phyloP scores from a whole-genome alignment of 2,888 invertebrate species.

The Scaptomyza caliginosa region DNA sequence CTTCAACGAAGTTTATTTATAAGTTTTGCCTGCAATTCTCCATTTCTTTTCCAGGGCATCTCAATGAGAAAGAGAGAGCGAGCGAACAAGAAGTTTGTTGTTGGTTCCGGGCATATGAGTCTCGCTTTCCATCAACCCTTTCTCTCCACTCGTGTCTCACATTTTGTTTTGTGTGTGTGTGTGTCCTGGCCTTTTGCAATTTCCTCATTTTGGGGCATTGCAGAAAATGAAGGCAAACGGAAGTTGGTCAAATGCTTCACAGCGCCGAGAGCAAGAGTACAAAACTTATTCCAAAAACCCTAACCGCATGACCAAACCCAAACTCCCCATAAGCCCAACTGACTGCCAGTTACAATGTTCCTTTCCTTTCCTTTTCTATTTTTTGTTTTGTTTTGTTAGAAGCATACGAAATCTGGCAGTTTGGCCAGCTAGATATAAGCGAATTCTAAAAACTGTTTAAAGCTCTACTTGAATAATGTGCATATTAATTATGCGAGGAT shows the following conservation, averaged over 20 bases:
- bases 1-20: conserved; percentile 17
- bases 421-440: too few species aligned
- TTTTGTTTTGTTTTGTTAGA: background rate
- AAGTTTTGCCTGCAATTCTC: conserved; percentile 10
- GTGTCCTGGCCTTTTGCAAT: conserved; percentile 39
- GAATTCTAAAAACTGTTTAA: conserved; percentile 20
- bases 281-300: conserved; percentile 23
- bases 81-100: conserved; percentile 18
- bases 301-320: conserved; percentile 28
- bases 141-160: background rate
- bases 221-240: conserved; percentile 39
- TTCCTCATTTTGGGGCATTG: conserved; percentile 45
- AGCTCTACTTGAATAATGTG: conserved; percentile 32
- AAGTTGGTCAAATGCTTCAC: conserved; percentile 53
- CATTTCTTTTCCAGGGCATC: conserved; percentile 27
- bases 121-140: background rate
- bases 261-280: conserved; percentile 21
- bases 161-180: conserved; percentile 1
- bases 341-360: background rate
- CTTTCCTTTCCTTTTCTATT: too few species aligned
- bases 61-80: background rate
- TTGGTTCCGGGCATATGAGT: conserved; percentile 20
- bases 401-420: conserved; percentile 12
- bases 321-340: background rate
- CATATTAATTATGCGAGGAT: conserved; percentile 35